These are phyloP conservation scores for Liasis olivaceus DNA, from an alignment of 2,797 vertebrate genomes.

Conservation along the genomic window DNA sequence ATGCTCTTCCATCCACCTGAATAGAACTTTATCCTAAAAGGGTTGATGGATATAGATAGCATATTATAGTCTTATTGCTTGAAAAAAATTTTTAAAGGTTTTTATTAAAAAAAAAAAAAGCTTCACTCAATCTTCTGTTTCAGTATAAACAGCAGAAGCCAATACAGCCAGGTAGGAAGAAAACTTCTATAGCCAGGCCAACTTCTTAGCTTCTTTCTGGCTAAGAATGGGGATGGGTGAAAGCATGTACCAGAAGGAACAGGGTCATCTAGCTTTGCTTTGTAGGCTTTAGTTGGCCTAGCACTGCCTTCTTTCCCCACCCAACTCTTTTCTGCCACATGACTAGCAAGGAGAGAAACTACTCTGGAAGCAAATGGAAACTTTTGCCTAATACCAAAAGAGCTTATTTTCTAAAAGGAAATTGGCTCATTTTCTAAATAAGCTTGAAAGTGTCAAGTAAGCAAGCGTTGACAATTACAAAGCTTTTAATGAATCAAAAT, in stretches of 20 bases:
- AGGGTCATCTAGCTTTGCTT: neutral
- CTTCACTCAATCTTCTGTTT: neutral
- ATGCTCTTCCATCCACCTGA: neutral
- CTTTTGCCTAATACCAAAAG: neutral
- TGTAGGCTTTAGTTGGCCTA: neutral
- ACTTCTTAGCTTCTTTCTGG: neutral
- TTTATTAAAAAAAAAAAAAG: neutral
- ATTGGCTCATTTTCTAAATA: constrained; percentile 33
- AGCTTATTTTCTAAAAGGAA: constrained; percentile 40
- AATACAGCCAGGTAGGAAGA: neutral
- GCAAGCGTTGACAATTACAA: neutral
- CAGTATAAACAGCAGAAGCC: neutral
- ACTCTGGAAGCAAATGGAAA: neutral
- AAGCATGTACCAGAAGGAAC: neutral
- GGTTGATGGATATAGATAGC: neutral
- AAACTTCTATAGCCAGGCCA: neutral
- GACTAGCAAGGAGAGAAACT: neutral
- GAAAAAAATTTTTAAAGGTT: neutral
- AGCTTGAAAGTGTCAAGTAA: neutral
- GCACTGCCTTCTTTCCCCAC: neutral
- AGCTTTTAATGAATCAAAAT: neutral
- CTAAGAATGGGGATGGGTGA: neutral
- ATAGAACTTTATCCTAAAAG: neutral
- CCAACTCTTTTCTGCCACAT: neutral
- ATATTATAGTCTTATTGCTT: neutral